Evolutionary conservation across 2,113 vertebrate species (phyloP).

Genomic region (Dunckerocampus dactyliophorus): DNA sequence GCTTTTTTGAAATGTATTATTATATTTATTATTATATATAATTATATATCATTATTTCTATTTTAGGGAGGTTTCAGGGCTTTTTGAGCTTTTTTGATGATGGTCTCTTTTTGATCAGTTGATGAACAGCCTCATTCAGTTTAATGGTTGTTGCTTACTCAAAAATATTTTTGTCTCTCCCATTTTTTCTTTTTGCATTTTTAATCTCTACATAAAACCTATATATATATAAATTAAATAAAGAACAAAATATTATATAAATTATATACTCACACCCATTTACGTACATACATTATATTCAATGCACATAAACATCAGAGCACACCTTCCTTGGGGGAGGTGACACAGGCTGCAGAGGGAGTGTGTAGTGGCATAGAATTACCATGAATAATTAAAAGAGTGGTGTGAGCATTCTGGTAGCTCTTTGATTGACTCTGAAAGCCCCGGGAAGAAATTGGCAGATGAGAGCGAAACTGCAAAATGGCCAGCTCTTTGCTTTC

Average conservation of each 20-base stretch:
- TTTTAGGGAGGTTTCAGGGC: too few species aligned
- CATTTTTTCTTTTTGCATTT: background rate
- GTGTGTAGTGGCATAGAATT: conserved; percentile 54
- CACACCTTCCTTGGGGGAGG: conserved; percentile 61
- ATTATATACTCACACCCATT: background rate
- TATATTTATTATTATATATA: too few species aligned
- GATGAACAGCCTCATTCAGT: too few species aligned
- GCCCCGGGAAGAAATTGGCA: conserved; percentile 67
- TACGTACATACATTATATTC: conserved; percentile 43
- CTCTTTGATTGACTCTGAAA: conserved; percentile 75
- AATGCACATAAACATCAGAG: conserved; percentile 66
- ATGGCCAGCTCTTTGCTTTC: conserved; percentile 67
- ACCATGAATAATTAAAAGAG: conserved; percentile 76
- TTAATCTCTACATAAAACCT: background rate
- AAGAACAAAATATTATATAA: background rate
- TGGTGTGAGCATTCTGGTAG: conserved; percentile 73
- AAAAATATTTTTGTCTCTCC: background rate
- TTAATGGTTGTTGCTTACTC: too few species aligned
- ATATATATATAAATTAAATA: background rate
- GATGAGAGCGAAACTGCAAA: conserved; percentile 70
- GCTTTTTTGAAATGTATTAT: too few species aligned
- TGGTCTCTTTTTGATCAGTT: too few species aligned
- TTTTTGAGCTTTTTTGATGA: too few species aligned
- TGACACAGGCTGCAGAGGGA: conserved; percentile 59
- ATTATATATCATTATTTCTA: too few species aligned